A percentile compares a stretch with the other conserved stretches of the same genome.
Conservation (phyloP, 2,797 vertebrate species). For the Holocentrus rufus region DNA sequence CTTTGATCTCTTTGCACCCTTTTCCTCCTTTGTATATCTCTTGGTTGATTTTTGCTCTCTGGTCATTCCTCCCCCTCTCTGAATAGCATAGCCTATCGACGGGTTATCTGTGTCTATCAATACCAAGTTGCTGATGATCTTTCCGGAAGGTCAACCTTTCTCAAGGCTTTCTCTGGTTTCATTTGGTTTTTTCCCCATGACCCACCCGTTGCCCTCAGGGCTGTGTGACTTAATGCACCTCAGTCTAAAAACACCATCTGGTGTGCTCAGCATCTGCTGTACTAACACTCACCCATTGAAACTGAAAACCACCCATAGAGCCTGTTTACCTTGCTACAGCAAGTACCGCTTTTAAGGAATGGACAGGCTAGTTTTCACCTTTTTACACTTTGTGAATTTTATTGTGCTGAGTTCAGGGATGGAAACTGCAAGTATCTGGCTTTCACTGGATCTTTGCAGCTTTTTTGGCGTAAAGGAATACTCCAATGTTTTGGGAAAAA, state of each 20-base stretch:
- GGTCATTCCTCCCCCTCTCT: slow-evolving; percentile 81
- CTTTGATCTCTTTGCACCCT: background rate
- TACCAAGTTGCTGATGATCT: slow-evolving; percentile 99
- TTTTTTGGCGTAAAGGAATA: background rate
- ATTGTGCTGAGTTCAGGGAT: slow-evolving; percentile 32
- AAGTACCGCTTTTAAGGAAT: slow-evolving; percentile 27
- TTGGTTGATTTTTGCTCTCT: slow-evolving; percentile 56
- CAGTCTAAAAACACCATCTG: slow-evolving; percentile 73
- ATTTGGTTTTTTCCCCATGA: slow-evolving; percentile 73
- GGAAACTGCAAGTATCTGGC: slow-evolving; percentile 39
- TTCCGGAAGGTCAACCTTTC: slow-evolving; percentile 91
- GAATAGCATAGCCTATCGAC: slow-evolving; percentile 96
- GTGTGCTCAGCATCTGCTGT: slow-evolving; percentile 75
- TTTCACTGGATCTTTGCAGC: background rate
- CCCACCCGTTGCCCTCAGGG: slow-evolving; percentile 71
- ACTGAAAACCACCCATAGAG: slow-evolving; percentile 49
- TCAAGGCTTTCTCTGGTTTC: slow-evolving; percentile 79
- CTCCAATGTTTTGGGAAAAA: too few species aligned
- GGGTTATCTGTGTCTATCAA: slow-evolving; percentile 97
- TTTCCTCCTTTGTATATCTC: slow-evolving; percentile 12
- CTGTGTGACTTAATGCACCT: slow-evolving; percentile 81
- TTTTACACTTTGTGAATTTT: slow-evolving; percentile 32
- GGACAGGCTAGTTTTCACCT: slow-evolving; percentile 2
- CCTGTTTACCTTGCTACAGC: slow-evolving; percentile 54
- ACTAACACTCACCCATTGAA: slow-evolving; percentile 80